These are phyloP conservation scores for Camponotus pennsylvanicus DNA, from an alignment of 1,140 invertebrate genomes.

Conservation along the genomic window DNA sequence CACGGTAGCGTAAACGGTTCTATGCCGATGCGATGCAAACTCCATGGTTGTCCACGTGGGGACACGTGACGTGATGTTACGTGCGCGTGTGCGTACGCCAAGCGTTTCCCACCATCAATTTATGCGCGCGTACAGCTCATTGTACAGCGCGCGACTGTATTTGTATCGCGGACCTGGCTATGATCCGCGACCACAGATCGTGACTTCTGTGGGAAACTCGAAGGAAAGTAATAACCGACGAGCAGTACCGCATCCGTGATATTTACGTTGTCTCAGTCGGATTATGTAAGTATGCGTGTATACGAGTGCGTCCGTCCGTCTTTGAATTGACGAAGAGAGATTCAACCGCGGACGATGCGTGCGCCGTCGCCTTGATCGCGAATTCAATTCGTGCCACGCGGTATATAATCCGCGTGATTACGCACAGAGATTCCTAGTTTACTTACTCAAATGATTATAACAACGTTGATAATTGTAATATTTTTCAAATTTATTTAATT, in stretches of 20 bases:
- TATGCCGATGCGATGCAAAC: constrained; percentile 25
- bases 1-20: constrained; percentile 59
- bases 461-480: neutral
- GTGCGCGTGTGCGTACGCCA: constrained; percentile 58
- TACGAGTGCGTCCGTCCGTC: neutral
- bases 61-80: constrained; percentile 55
- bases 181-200: constrained; percentile 85
- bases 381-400: neutral
- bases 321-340: constrained; percentile 1
- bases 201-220: constrained; percentile 85
- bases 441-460: neutral
- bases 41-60: constrained; percentile 48
- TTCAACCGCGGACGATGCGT: neutral
- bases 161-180: constrained; percentile 78
- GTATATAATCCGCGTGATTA: neutral
- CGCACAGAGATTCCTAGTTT: neutral
- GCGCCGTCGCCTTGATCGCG: neutral
- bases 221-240: constrained; percentile 79
- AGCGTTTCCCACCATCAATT: constrained; percentile 82
- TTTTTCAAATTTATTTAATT: constrained; percentile 10
- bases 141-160: constrained; percentile 63
- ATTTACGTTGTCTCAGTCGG: constrained; percentile 57
- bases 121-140: constrained; percentile 68
- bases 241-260: constrained; percentile 58
- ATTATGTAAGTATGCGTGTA: neutral